Base-by-base conservation (phyloP, 2,888 invertebrate genomes). In the Microctonus hyperodae region DNA sequence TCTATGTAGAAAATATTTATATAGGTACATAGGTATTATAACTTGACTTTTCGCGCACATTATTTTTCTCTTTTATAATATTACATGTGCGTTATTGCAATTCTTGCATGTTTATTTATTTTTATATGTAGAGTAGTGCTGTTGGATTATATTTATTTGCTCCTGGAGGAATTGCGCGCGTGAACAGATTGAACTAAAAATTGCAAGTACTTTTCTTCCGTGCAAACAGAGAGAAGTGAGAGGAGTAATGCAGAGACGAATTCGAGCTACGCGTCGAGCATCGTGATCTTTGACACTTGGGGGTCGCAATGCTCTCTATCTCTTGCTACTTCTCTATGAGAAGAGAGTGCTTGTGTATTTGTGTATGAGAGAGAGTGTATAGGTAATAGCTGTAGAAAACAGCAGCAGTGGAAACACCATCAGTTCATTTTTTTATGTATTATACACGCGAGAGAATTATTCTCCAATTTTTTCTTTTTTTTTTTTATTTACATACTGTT, bases 271-370 rank as follows among this genome's bases (percentile, higher is more conserved):
- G 63, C 68, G 65, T 64, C 57, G 61, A 51, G 37, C 35, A 51
- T 64, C 61, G 31, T 62, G 65, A 55, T 62, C 65, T 68, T 62
- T 68, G 65, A 62, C 68, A 65, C 65, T 65, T 57, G 60, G 53
- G 22, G 55, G 50, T 58, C 58, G 16, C 40, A 53, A 25, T 25
- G 50, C 44, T 44, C 16, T 44, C 16, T 16, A 16, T n/a, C 25
- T 51, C 25, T 7, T 25, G 23, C 25, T 51, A n/a, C n/a, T n/a
- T 50, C 2, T 20, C 16, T 22, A 20, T 22, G 16, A 22, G 7
- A 20, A 9, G 22, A n/a, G n/a, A n/a, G n/a, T n/a, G n/a, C n/a
- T n/a, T n/a, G n/a, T n/a, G n/a, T n/a, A n/a, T n/a, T n/a, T n/a
- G n/a, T n/a, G n/a, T n/a, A n/a, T n/a, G n/a, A n/a, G n/a, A 9